Evolutionary conservation across 2,888 invertebrate species (phyloP).

Genomic region (Imbricaverruca yamaguchii): DNA sequence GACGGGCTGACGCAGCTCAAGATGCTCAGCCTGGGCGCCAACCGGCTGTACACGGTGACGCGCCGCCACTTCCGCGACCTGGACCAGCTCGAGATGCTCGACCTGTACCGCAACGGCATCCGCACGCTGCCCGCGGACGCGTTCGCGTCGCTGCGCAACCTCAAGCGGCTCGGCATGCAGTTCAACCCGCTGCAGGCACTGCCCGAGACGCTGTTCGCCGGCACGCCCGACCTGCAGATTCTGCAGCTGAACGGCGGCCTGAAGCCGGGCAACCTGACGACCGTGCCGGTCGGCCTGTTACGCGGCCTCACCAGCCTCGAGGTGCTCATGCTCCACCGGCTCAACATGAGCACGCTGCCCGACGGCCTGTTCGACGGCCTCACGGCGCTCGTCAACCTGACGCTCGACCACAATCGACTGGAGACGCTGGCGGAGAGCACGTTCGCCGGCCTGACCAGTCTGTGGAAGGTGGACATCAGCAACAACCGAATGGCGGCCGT

Average conservation of each 20-base stretch:
- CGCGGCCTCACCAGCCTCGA: too few species aligned
- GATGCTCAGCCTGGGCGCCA: slow-evolving; percentile 36
- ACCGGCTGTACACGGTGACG: slow-evolving; percentile 35
- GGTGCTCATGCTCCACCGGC: not conserved
- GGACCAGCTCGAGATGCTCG: slow-evolving; percentile 34
- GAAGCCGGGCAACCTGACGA: too few species aligned
- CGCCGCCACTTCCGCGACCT: slow-evolving; percentile 36
- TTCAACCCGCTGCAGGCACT: slow-evolving; percentile 29
- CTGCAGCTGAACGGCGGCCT: not conserved
- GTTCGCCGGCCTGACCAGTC: slow-evolving; percentile 54
- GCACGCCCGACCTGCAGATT: not conserved
- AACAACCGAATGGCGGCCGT: slow-evolving; percentile 54
- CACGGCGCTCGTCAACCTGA: not conserved
- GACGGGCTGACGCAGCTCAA: slow-evolving; percentile 34
- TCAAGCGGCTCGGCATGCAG: slow-evolving; percentile 32
- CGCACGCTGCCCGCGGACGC: slow-evolving; percentile 28
- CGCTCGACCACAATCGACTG: slow-evolving; percentile 35
- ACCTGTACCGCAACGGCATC: slow-evolving; percentile 35
- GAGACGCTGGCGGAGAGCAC: slow-evolving; percentile 51
- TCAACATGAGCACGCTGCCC: not conserved
- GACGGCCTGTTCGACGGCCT: slow-evolving; percentile 2
- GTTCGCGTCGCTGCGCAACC: slow-evolving; percentile 25
- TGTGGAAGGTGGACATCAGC: slow-evolving; percentile 57
- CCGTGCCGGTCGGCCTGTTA: too few species aligned
- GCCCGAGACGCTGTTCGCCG: slow-evolving; percentile 13